Evolutionary conservation across 1,140 invertebrate species (phyloP), one percentile per base, ranked within the genome.

Genomic region (Drosophila yakuba): DNA sequence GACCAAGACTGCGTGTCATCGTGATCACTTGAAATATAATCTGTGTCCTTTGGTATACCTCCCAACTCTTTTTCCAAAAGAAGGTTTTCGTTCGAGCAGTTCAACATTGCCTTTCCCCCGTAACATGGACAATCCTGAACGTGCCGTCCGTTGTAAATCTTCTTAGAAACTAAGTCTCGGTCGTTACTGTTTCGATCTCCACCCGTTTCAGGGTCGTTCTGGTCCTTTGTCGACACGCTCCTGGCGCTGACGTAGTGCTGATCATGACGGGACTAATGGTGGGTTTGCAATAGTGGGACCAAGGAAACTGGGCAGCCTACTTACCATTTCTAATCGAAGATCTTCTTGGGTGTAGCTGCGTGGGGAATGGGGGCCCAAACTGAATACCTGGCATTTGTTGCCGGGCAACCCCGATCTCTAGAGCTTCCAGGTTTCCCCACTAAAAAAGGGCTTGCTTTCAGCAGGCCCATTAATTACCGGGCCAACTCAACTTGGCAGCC

Each of bases 361-460:
- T 25, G 66, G 67, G n/a, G 50, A 56, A 36, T 72, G 39, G 48
- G 48, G 43, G 11, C 36, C 17, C n/a, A 3, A 12, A 25, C 36
- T 45, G 48, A 54, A 17, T 43, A 20, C 60, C 74, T 88, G 82
- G 79, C 82, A 76, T 56, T 66, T 69, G 76, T 54, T 47, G 60
- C 79, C 38, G 11, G 55, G 80, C 56, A 64, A 47, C 28, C 47
- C 50, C 11, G n/a, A 61, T 62, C 67, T 56, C 60, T 48, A 47
- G 23, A 43, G 12, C 48, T 35, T 35, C 57, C 51, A 68, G 52
- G 66, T 88, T 68, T 88, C 79, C 79, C 69, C 79, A 77, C 66
- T 50, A 41, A 72, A 66, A 66, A 80, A 69, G 83, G 83, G 55
- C 79, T 73, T 69, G 59, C 72, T 86, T 79, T 86, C 83, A 72